Percentiles rank a stretch among this genome's conserved stretches.
Conservation (phyloP, 2,113 vertebrate species). For the Pseudorhombus dupliciocellatus region DNA sequence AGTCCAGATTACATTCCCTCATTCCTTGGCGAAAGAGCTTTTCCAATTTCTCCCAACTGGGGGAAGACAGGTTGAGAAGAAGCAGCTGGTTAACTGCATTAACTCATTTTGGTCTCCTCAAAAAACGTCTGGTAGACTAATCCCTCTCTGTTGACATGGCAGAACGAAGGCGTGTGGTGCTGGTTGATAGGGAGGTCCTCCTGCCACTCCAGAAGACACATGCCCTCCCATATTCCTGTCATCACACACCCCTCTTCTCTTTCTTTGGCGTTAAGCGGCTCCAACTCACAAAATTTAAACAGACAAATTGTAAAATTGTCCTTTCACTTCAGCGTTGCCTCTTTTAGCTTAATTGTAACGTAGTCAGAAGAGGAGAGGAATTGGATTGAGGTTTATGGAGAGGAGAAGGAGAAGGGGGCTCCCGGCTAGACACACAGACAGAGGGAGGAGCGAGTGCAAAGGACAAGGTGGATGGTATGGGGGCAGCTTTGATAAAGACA, state of each 20-base stretch:
- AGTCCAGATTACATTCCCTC: constrained; percentile 75
- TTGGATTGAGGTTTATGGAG: constrained; percentile 24
- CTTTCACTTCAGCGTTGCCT: constrained; percentile 48
- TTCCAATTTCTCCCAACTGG: constrained; percentile 72
- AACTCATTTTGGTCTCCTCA: constrained; percentile 69
- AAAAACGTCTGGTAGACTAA: constrained; percentile 59
- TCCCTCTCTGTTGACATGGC: constrained; percentile 75
- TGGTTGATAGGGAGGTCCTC: constrained; percentile 73
- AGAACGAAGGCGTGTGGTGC: constrained; percentile 61
- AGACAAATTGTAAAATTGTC: constrained; percentile 64
- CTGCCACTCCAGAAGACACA: constrained; percentile 64
- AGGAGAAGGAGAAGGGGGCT: constrained; percentile 19
- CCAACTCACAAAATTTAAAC: constrained; percentile 49
- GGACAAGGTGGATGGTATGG: constrained; percentile 37
- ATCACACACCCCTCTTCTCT: constrained; percentile 56
- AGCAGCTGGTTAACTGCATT: constrained; percentile 73
- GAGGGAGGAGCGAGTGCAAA: constrained; percentile 19
- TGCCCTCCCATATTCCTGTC: constrained; percentile 69
- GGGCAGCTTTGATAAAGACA: constrained; percentile 30
- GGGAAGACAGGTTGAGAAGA: constrained; percentile 70
- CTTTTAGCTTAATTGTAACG: constrained; percentile 36
- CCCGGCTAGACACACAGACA: constrained; percentile 10
- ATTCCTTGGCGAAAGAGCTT: constrained; percentile 66
- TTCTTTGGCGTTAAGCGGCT: constrained; percentile 38
- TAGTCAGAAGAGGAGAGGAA: constrained; percentile 36